These are phyloP conservation scores for Eudyptes chrysolophus DNA, from an alignment of 2,113 vertebrate genomes.

Conservation along the genomic window DNA sequence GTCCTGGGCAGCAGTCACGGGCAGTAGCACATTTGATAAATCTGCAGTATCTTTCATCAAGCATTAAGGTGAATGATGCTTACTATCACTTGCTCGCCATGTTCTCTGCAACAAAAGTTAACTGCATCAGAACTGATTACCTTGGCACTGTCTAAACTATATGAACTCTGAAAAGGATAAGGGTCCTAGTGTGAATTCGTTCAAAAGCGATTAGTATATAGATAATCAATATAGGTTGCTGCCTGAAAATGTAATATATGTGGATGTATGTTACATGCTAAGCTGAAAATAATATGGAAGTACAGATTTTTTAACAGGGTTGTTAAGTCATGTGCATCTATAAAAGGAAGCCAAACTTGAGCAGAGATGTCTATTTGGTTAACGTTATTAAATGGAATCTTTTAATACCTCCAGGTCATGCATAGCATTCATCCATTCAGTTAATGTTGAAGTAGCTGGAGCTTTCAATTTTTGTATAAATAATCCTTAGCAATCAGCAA, in stretches of 20 bases:
- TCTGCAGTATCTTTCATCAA: not conserved
- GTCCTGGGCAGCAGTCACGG: not conserved
- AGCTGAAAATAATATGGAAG: not conserved
- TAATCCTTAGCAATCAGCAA: not conserved
- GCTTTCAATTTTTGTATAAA: not conserved
- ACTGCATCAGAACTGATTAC: not conserved
- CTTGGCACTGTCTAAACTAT: not conserved
- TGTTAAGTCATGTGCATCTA: not conserved
- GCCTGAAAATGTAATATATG: not conserved
- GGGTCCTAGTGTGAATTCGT: not conserved
- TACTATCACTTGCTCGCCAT: accelerated
- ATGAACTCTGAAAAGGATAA: not conserved
- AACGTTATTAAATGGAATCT: not conserved
- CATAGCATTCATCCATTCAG: not conserved
- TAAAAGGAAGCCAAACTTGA: not conserved
- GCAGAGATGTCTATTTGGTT: not conserved
- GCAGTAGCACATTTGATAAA: not conserved
- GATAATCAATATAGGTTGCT: not conserved
- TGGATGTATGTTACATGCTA: not conserved
- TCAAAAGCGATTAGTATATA: not conserved
- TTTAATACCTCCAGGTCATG: not conserved
- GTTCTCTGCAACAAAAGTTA: not conserved
- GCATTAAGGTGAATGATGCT: not conserved
- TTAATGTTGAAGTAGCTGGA: not conserved
- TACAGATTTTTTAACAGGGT: not conserved